These are phyloP conservation scores for Zosterops pallidus DNA, from an alignment of 2,113 vertebrate species.

Conservation along the genomic window DNA sequence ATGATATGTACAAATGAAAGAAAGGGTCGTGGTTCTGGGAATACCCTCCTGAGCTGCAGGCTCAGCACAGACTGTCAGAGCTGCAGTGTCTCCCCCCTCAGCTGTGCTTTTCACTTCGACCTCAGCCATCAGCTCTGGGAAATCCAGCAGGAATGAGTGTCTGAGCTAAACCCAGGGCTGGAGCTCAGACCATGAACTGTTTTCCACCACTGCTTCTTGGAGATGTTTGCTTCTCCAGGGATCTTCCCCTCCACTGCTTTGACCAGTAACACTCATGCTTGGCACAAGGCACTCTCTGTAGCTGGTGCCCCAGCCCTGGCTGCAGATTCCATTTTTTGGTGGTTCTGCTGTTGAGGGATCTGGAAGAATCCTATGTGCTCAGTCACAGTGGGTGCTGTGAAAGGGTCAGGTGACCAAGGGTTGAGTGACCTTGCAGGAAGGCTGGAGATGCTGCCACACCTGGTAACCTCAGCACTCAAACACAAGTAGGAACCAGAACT, in stretches of 20 bases:
- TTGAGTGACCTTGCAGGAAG: neutral
- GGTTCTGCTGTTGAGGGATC: neutral
- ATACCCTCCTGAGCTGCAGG: neutral
- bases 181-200: neutral
- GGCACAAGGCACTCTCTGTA: neutral
- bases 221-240: neutral
- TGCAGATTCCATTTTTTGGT: neutral
- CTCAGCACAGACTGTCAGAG: neutral
- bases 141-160: neutral
- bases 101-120: neutral
- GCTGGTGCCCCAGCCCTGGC: neutral
- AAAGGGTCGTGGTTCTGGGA: slow-evolving; percentile 10
- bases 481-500: neutral
- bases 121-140: neutral
- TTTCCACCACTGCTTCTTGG: neutral
- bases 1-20: neutral
- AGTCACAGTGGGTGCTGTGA: neutral
- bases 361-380: neutral
- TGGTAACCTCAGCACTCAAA: neutral
- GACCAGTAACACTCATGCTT: neutral
- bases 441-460: neutral
- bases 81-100: neutral
- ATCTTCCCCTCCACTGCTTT: neutral
- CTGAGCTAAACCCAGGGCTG: neutral
- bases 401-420: neutral